A percentile compares a stretch with the other conserved stretches of the same genome.
phyloP scores from a whole-genome alignment of 1,140 invertebrate species.

The Planococcus citri region DNA sequence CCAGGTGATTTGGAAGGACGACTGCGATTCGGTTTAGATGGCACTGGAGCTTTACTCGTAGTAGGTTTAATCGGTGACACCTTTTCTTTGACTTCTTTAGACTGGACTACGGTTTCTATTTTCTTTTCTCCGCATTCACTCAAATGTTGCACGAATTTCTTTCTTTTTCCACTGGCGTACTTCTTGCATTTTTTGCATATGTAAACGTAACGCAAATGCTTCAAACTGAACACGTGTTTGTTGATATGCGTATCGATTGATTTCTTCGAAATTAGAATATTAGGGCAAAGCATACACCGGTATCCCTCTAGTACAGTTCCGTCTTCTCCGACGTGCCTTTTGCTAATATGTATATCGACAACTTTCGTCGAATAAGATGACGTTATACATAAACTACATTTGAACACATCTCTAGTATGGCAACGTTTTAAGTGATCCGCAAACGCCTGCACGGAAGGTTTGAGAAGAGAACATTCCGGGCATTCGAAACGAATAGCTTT shows the following conservation, averaged over 20 bases:
- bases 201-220: conserved; percentile 22
- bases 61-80: not conserved
- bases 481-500: conserved; percentile 22
- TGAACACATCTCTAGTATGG: conserved; percentile 21
- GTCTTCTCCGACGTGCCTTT: not conserved
- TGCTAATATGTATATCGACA: conserved; percentile 15
- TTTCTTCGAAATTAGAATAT: conserved; percentile 21
- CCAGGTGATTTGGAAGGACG: not conserved
- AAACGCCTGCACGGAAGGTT: not conserved
- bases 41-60: not conserved
- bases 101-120: not conserved
- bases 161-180: conserved; percentile 18
- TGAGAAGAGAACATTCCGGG: conserved; percentile 10
- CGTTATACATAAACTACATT: conserved; percentile 23
- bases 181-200: conserved; percentile 22
- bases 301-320: not conserved
- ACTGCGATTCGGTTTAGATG: not conserved
- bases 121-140: not conserved
- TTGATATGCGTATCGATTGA: conserved; percentile 19
- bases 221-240: conserved; percentile 18
- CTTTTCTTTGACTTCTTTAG: not conserved
- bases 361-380: conserved; percentile 18
- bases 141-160: conserved; percentile 1
- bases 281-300: conserved; percentile 23
- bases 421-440: conserved; percentile 9